Percentiles rank a stretch among this genome's conserved stretches.
phyloP scores from a whole-genome alignment of 2,797 vertebrate species.

The Enteromius fasciolatus region DNA sequence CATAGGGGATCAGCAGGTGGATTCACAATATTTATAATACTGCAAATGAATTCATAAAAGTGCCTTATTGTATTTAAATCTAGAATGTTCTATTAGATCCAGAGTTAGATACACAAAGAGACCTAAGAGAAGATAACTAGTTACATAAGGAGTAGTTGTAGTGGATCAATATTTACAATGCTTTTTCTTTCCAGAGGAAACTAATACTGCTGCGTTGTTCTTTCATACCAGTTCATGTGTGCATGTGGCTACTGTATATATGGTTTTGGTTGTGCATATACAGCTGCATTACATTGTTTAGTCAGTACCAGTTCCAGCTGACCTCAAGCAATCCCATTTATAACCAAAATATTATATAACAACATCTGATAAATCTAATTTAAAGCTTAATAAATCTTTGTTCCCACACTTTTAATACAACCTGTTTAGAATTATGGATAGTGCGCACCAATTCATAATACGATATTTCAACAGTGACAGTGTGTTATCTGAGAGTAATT shows the following conservation, averaged over 20 bases:
- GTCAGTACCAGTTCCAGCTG: background rate
- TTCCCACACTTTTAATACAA: background rate
- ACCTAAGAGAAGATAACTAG: background rate
- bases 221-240: background rate
- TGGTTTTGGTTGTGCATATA: background rate
- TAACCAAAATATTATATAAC: background rate
- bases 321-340: background rate
- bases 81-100: background rate
- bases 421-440: background rate
- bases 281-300: background rate
- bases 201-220: background rate
- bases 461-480: background rate
- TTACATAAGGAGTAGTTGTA: background rate
- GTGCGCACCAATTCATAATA: background rate
- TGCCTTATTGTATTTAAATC: background rate
- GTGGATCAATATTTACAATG: background rate
- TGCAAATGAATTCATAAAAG: background rate
- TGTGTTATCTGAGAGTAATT: conserved; percentile 12
- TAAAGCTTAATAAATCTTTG: conserved; percentile 2
- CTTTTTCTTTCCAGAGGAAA: background rate
- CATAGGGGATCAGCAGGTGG: background rate
- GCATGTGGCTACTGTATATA: background rate
- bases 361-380: background rate
- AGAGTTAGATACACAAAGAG: background rate
- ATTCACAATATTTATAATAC: background rate